These are phyloP conservation scores for Acleris literana DNA, from an alignment of 2,888 invertebrate genomes.

Conservation along the genomic window DNA sequence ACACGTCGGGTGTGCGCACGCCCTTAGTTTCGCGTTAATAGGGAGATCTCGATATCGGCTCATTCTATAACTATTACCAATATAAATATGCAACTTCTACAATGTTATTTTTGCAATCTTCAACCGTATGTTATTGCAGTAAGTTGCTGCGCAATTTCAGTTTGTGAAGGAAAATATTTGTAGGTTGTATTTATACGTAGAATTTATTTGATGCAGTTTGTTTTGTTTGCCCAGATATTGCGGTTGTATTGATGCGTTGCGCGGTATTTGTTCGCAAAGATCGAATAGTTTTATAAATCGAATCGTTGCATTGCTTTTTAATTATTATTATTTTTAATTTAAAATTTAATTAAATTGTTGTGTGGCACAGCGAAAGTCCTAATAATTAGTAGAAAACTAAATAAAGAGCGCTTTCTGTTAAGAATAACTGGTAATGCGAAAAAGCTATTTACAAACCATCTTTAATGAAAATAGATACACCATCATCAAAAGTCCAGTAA, in stretches of 20 bases:
- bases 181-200: conserved; percentile 54
- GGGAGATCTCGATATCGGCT: conserved; percentile 71
- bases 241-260: conserved; percentile 40
- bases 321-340: too few species aligned
- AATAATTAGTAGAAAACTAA: too few species aligned
- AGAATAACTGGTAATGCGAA: too few species aligned
- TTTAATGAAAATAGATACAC: too few species aligned
- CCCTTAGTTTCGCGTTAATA: conserved; percentile 75
- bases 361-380: too few species aligned
- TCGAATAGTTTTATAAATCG: too few species aligned
- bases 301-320: too few species aligned
- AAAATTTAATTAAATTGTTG: too few species aligned
- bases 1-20: conserved; percentile 70
- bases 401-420: too few species aligned
- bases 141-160: conserved; percentile 25
- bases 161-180: conserved; percentile 13
- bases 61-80: conserved; percentile 61
- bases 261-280: conserved; percentile 27
- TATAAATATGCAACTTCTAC: conserved; percentile 38
- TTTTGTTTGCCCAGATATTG: conserved; percentile 58
- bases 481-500: too few species aligned
- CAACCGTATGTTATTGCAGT: conserved; percentile 33
- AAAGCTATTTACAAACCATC: too few species aligned
- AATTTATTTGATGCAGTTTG: conserved; percentile 59
- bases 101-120: conserved; percentile 35